Base-by-base conservation (phyloP, 2,113 vertebrate genomes). In the Ctenomys sociabilis region DNA sequence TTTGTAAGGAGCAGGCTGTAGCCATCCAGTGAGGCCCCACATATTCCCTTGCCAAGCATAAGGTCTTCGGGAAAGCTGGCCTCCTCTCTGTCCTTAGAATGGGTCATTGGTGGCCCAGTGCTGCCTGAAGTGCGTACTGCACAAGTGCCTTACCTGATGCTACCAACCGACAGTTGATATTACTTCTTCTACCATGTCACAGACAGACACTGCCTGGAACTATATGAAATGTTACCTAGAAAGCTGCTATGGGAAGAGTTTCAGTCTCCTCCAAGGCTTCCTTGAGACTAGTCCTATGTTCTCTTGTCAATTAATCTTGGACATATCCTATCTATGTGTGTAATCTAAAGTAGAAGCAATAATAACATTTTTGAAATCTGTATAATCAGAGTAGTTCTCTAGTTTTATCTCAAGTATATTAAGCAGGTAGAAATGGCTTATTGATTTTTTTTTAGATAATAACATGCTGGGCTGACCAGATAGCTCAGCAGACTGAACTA, bases 231-330 rank as follows among this genome's bases (percentile, higher is more conserved):
- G 43, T 43, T 80, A 63, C 11, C 72, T 7, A 43, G 80, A 80
- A 35, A 35, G 32, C 3, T 49, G 66, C 59, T 22, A 9, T n/a
- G 12, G 16, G 14, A 35, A n/a, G 35, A 70, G 5, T 17, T 43
- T 45, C 26, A 32, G 21, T 80, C 26, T 2, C 3, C 77, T 32
- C 28, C 17, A 40, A 11, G 19, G 5, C 21, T 90, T 84, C 75
- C 66, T 88, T 72, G 52, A 66, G 30, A 24, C 77, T 26, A 61
- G 16, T n/a, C 6, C 21, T 57, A 22, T 59, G 9, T 78, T 94
- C 30, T 95, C 28, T 66, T 57, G 22, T 52, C 81, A 89, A 89
- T 70, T 85, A 91, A 73, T 95, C 35, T 85, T 88, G 82, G 40
- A 21, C n/a, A 45, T 75, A 13, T 59, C 24, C 30, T 16, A 8